phyloP scores from a whole-genome alignment of 1,140 invertebrate genomes.

The Lamellibrachia luymesi region DNA sequence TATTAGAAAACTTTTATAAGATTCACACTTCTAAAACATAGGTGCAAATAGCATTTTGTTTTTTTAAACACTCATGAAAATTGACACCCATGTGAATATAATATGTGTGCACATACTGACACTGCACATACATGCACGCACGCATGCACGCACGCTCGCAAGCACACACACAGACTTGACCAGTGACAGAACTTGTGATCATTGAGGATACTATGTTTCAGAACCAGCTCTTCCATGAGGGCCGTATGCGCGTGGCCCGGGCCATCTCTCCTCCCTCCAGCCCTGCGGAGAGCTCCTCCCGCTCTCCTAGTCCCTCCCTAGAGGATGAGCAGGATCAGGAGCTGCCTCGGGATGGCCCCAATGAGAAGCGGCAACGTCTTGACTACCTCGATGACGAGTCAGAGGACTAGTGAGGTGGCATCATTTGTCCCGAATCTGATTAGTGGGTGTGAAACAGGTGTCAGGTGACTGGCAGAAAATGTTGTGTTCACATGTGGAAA shows the following conservation, averaged over 20 bases:
- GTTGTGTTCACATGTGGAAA: no score
- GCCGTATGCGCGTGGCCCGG: slow-evolving; percentile 25
- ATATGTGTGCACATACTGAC: no score
- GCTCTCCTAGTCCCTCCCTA: not conserved
- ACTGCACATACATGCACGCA: not conserved
- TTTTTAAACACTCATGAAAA: no score
- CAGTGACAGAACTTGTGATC: not conserved
- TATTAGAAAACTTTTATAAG: no score
- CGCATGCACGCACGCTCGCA: not conserved
- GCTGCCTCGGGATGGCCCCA: not conserved
- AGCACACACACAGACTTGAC: not conserved
- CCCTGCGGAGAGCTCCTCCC: not conserved
- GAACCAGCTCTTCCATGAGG: slow-evolving; percentile 28
- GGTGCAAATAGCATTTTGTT: no score
- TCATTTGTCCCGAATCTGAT: not conserved
- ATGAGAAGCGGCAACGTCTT: not conserved
- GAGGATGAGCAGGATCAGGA: not conserved
- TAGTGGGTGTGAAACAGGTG: not conserved
- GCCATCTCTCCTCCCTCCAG: slow-evolving; percentile 26
- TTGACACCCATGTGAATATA: no score
- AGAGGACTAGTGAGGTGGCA: not conserved
- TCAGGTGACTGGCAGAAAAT: not conserved
- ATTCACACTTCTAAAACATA: no score
- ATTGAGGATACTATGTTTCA: not conserved
- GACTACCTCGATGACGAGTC: not conserved